These are phyloP conservation scores for Alethe diademata DNA, from an alignment of 2,113 vertebrate species.

Conservation along the genomic window DNA sequence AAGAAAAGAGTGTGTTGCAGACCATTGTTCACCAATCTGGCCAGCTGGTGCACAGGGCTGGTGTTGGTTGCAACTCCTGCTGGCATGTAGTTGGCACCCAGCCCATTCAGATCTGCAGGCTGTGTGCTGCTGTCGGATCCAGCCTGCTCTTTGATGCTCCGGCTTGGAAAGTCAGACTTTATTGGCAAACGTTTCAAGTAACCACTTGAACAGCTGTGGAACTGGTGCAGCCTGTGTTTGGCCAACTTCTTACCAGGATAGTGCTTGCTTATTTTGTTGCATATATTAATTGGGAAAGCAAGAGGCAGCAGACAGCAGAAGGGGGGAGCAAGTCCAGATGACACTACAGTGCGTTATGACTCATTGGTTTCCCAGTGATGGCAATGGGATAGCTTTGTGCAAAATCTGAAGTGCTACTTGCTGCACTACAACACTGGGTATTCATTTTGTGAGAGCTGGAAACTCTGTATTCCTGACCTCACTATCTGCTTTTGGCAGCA, in stretches of 20 bases:
- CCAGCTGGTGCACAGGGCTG: background rate
- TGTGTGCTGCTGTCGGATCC: background rate
- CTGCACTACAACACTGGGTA: rapidly evolving
- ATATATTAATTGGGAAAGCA: background rate
- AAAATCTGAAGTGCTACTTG: background rate
- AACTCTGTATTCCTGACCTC: background rate
- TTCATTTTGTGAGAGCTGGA: background rate
- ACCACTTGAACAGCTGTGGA: background rate
- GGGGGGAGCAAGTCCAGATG: background rate
- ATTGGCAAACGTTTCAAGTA: background rate
- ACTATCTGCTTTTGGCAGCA: background rate
- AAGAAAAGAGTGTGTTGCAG: background rate
- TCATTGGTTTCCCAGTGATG: background rate
- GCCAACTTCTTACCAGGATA: background rate
- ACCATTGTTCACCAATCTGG: background rate
- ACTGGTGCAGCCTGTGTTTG: background rate
- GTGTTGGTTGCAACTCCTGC: background rate
- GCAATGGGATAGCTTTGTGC: background rate
- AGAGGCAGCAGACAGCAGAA: background rate
- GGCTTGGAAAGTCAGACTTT: background rate
- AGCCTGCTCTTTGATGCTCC: background rate
- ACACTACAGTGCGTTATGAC: background rate
- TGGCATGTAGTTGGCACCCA: background rate
- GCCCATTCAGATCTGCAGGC: background rate
- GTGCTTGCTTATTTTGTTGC: background rate